A percentile compares a stretch with the other conserved stretches of the same genome.
Conservation (phyloP, 2,888 invertebrate genomes). For the Dolomedes plantarius region DNA sequence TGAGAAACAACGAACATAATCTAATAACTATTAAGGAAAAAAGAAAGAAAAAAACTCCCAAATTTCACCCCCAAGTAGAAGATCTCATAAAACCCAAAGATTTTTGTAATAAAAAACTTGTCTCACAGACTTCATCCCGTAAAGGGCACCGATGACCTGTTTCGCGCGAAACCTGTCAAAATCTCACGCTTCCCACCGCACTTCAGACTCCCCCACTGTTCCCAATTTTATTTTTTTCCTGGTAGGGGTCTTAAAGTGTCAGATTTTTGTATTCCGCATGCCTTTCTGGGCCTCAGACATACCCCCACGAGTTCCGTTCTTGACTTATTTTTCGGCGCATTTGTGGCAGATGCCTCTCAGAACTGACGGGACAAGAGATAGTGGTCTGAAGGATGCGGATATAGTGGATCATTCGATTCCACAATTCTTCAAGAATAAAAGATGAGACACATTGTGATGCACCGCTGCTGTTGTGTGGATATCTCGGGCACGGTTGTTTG, state of each 20-base stretch:
- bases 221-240: slow-evolving; percentile 23
- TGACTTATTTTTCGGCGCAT: slow-evolving; percentile 18
- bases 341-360: background rate
- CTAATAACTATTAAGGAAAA: too few relatives aligned
- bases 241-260: slow-evolving; percentile 12
- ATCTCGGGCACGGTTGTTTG: too few relatives aligned
- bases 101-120: background rate
- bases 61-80: background rate
- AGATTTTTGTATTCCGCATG: slow-evolving; percentile 7
- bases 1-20: too few relatives aligned
- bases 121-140: background rate
- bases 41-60: too few relatives aligned
- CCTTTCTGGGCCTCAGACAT: slow-evolving; percentile 26
- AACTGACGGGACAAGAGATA: background rate
- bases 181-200: slow-evolving; percentile 28
- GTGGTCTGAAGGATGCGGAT: background rate
- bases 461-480: too few relatives aligned
- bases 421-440: too few relatives aligned
- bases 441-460: too few relatives aligned
- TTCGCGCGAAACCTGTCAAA: slow-evolving; percentile 24
- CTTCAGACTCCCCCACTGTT: slow-evolving; percentile 55
- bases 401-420: too few relatives aligned
- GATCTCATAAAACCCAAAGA: background rate
- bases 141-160: slow-evolving; percentile 24
- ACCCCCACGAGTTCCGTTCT: slow-evolving; percentile 45